A percentile compares a stretch with the other conserved stretches of the same genome.
These are phyloP conservation scores for Corythaixoides concolor DNA, from an alignment of 2,113 vertebrate species.

Conservation along the genomic window DNA sequence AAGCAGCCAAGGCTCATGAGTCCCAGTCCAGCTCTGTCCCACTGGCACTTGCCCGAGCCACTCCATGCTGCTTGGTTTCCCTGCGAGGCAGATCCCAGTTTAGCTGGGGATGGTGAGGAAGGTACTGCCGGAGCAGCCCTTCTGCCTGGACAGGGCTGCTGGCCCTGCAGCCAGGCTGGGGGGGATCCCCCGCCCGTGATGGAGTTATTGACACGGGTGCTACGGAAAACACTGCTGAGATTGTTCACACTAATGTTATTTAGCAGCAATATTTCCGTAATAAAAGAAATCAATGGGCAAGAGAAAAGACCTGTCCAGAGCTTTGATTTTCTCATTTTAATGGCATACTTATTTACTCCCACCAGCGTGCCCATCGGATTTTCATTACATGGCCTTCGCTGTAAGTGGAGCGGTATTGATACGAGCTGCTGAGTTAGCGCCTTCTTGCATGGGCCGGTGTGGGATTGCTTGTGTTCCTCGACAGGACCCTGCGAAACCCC, in stretches of 20 bases:
- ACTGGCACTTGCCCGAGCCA: background rate
- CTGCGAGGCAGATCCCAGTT: background rate
- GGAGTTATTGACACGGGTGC: conserved; percentile 53
- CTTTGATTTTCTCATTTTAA: conserved; percentile 79
- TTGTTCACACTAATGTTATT: conserved; percentile 79
- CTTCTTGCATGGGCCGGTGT: background rate
- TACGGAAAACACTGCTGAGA: conserved; percentile 72
- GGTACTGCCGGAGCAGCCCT: background rate
- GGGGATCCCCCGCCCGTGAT: background rate
- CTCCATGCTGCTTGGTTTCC: background rate
- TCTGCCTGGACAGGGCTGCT: background rate
- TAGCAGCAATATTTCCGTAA: conserved; percentile 79
- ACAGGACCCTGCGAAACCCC: background rate
- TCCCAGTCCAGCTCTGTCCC: background rate
- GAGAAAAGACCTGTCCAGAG: conserved; percentile 74
- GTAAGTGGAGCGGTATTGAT: conserved; percentile 74
- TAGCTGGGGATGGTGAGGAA: background rate
- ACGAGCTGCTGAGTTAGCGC: conserved; percentile 74
- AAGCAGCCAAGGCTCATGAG: background rate
- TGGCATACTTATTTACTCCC: conserved; percentile 79
- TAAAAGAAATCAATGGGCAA: conserved; percentile 75
- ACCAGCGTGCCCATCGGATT: conserved; percentile 71
- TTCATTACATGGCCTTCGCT: conserved; percentile 72
- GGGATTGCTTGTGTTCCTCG: background rate
- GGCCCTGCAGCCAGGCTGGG: accelerated